These are phyloP conservation scores for Andricus grossulariae DNA, from an alignment of 1,140 invertebrate species.

Conservation along the genomic window DNA sequence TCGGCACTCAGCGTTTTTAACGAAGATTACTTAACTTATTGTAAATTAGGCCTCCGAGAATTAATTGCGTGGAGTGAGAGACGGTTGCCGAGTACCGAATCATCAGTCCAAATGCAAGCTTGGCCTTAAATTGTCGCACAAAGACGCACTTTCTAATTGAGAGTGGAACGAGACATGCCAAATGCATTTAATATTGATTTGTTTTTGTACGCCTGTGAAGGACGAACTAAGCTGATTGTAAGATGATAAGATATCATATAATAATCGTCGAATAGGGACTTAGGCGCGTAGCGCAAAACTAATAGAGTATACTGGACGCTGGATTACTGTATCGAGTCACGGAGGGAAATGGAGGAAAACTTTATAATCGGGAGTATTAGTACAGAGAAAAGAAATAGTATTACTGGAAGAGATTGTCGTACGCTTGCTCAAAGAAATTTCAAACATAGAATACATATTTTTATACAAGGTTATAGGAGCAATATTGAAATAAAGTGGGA, in stretches of 20 bases:
- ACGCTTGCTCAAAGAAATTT: constrained; percentile 52
- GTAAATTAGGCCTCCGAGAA: no score
- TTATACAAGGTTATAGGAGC: constrained; percentile 60
- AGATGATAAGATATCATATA: constrained; percentile 38
- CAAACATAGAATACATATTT: constrained; percentile 61
- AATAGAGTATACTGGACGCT: constrained; percentile 38
- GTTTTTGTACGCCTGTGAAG: constrained; percentile 49
- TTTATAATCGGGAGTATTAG: constrained; percentile 13
- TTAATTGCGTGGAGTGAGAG: no score
- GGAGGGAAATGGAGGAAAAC: constrained; percentile 46
- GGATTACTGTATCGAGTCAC: constrained; percentile 46
- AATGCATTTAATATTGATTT: constrained; percentile 66
- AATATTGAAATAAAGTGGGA: constrained; percentile 49
- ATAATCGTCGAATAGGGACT: constrained; percentile 16
- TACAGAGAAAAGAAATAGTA: constrained; percentile 34
- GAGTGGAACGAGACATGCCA: constrained; percentile 57
- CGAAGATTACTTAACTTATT: no score
- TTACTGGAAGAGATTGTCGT: constrained; percentile 33
- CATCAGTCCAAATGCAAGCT: no score
- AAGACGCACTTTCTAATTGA: neutral
- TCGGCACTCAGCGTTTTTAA: no score
- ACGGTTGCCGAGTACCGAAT: no score
- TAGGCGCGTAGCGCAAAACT: constrained; percentile 37
- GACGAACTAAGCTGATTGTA: constrained; percentile 32
- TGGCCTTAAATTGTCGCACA: neutral